Evolutionary conservation across 1,140 invertebrate species (phyloP).

Genomic region (Xylocopa sonorina): DNA sequence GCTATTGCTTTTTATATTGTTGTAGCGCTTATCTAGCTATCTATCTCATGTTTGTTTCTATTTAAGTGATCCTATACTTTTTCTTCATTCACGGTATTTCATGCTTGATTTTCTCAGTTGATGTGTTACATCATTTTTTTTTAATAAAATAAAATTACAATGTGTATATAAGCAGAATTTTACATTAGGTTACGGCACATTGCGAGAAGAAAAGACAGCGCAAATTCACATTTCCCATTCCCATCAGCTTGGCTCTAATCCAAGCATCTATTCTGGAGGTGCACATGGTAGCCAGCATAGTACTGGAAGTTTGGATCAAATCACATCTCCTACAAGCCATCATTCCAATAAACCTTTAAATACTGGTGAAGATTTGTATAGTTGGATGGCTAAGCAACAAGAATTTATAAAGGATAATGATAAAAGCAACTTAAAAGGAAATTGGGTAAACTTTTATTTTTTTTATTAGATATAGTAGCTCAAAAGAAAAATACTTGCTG

Average conservation of each 20-base stretch:
- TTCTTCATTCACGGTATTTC: neutral
- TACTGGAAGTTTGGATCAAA: conserved; percentile 77
- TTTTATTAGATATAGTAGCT: neutral
- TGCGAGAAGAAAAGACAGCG: conserved; percentile 87
- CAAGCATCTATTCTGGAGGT: conserved; percentile 84
- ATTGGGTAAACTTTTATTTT: conserved; percentile 77
- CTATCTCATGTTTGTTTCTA: conserved; percentile 9
- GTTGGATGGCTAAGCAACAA: conserved; percentile 97
- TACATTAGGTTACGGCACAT: conserved; percentile 86
- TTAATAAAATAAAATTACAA: conserved; percentile 2
- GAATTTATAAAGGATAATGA: conserved; percentile 83
- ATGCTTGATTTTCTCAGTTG: neutral
- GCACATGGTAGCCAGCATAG: conserved; percentile 81
- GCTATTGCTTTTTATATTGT: conserved; percentile 24
- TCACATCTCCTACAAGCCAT: conserved; percentile 76
- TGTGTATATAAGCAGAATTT: conserved; percentile 32
- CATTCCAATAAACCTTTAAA: conserved; percentile 74
- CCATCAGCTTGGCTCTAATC: conserved; percentile 83
- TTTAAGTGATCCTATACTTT: conserved; percentile 1
- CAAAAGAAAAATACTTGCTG: neutral
- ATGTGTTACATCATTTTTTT: neutral
- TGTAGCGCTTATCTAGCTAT: conserved; percentile 1
- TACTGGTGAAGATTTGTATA: conserved; percentile 93
- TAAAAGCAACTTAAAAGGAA: conserved; percentile 79
- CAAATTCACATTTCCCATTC: conserved; percentile 77